These are phyloP conservation scores for Ptychadena robeensis DNA, from an alignment of 2,797 vertebrate species.

Conservation along the genomic window DNA sequence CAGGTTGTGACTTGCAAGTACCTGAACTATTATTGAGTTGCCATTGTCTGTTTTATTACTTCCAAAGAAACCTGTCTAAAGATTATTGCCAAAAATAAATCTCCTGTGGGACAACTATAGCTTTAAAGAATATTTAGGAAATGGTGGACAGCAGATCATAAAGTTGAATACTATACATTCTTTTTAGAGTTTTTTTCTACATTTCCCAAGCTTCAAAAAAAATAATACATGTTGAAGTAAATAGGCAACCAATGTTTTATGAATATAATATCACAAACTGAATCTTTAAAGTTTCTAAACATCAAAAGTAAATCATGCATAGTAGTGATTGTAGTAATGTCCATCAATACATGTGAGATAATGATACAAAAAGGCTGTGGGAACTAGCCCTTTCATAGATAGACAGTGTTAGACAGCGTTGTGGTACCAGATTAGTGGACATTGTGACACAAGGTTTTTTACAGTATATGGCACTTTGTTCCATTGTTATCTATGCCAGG, in stretches of 20 bases:
- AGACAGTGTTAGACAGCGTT: too few species aligned
- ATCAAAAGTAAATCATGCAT: too few species aligned
- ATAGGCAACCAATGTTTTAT: neutral
- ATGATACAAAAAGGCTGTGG: too few species aligned
- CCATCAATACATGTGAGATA: too few species aligned
- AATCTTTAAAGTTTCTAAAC: neutral
- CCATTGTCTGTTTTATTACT: constrained; percentile 36
- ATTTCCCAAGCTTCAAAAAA: neutral
- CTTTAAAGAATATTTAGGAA: constrained; percentile 23
- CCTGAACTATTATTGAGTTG: constrained; percentile 34
- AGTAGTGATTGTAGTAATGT: too few species aligned
- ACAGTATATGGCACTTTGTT: too few species aligned
- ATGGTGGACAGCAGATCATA: constrained; percentile 17
- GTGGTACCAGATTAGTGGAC: too few species aligned
- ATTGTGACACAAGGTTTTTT: too few species aligned
- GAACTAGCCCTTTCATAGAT: too few species aligned
- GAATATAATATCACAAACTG: neutral
- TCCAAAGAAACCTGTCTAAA: constrained; percentile 29
- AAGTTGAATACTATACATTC: neutral
- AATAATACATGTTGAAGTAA: neutral
- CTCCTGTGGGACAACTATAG: neutral
- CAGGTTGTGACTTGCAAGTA: constrained; percentile 19
- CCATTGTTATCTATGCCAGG: too few species aligned
- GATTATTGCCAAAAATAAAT: constrained; percentile 37
- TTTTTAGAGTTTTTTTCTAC: neutral